Percentiles rank a stretch among this genome's conserved stretches.
phyloP scores from a whole-genome alignment of 1,140 invertebrate species.

The Tetramorium parvispinum region DNA sequence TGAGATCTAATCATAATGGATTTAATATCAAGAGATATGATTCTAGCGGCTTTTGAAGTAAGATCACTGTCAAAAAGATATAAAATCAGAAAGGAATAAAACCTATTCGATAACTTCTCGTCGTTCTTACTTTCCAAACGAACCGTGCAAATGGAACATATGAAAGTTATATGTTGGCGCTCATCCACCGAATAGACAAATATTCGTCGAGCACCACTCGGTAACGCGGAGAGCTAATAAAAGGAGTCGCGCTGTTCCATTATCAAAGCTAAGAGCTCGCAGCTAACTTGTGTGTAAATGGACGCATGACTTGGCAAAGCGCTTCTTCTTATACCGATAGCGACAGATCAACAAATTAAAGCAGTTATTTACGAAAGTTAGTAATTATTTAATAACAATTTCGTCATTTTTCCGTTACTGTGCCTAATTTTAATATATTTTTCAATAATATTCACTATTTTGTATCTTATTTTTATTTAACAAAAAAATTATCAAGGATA shows the following conservation, averaged over 20 bases:
- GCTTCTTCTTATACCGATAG: not conserved
- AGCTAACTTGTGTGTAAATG: slow-evolving; percentile 44
- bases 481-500: not conserved
- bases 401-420: not conserved
- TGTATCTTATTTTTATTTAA: not conserved
- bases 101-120: not conserved
- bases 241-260: slow-evolving; percentile 68
- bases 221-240: slow-evolving; percentile 61
- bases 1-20: not conserved
- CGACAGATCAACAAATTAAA: slow-evolving; percentile 10
- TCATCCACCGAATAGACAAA: slow-evolving; percentile 67
- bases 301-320: too few species aligned
- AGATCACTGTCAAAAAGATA: not conserved
- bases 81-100: not conserved
- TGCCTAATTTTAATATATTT: not conserved
- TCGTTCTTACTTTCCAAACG: slow-evolving; percentile 5
- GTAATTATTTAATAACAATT: slow-evolving; percentile 8
- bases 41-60: not conserved
- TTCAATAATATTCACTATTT: not conserved
- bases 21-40: not conserved
- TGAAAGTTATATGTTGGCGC: slow-evolving; percentile 75
- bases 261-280: slow-evolving; percentile 42
- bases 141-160: slow-evolving; percentile 39
- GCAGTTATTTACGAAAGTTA: not conserved
- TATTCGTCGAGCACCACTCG: slow-evolving; percentile 72